Percentiles rank a stretch among this genome's conserved stretches.
phyloP scores from a whole-genome alignment of 2,888 invertebrate species.

The Malacosoma neustria region DNA sequence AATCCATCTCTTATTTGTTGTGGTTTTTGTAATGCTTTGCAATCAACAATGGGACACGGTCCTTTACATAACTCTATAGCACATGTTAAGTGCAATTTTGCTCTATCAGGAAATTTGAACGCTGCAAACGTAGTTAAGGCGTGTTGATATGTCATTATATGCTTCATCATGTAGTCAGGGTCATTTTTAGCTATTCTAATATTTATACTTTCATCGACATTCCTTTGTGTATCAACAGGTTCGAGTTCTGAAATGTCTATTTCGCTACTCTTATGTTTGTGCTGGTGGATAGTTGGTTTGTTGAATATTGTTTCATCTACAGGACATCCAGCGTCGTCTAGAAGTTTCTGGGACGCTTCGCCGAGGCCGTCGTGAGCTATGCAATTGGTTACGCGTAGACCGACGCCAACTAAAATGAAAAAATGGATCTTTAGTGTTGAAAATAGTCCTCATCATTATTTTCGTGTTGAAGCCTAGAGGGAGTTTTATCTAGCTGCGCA shows the following conservation, averaged over 20 bases:
- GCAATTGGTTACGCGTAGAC: constrained; percentile 84
- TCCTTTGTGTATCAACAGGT: constrained; percentile 41
- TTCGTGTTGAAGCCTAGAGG: no score
- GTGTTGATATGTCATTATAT: constrained; percentile 68
- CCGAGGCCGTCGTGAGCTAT: constrained; percentile 86
- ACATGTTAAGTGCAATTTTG: constrained; percentile 85
- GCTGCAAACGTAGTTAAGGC: constrained; percentile 82
- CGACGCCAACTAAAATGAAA: constrained; percentile 74
- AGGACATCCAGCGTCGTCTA: constrained; percentile 84
- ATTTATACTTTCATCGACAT: constrained; percentile 37
- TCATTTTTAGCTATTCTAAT: constrained; percentile 42
- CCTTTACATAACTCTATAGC: constrained; percentile 84
- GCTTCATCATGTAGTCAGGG: constrained; percentile 52
- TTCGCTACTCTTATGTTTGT: constrained; percentile 47
- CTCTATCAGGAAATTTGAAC: constrained; percentile 88
- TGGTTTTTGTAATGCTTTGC: constrained; percentile 53
- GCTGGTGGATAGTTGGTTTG: constrained; percentile 59
- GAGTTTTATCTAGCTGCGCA: no score
- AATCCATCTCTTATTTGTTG: constrained; percentile 62
- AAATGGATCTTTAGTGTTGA: no score
- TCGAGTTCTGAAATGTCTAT: constrained; percentile 52
- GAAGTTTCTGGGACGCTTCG: constrained; percentile 81
- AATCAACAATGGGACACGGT: constrained; percentile 78
- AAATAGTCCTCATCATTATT: no score
- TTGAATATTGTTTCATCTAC: constrained; percentile 80